Conservation (phyloP, 2,113 vertebrate species). For the Zeus faber region DNA sequence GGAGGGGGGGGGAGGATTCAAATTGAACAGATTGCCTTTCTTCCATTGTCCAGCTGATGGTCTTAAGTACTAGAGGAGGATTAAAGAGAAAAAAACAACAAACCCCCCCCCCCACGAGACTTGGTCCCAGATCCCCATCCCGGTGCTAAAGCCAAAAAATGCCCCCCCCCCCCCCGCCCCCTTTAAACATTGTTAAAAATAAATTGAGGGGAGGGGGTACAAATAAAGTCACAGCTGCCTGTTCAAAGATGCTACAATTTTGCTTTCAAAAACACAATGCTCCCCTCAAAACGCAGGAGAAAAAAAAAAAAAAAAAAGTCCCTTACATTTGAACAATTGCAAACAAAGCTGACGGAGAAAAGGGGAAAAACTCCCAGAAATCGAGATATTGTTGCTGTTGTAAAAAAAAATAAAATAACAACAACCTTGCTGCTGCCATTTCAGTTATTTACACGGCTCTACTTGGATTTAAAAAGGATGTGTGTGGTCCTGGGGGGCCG, state of each 20-base stretch:
- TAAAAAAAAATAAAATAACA: too few relatives aligned
- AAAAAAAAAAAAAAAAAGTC: constrained; percentile 11
- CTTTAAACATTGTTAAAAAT: constrained; percentile 34
- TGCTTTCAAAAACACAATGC: constrained; percentile 46
- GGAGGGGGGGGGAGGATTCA: too few relatives aligned
- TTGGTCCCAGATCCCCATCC: constrained; percentile 16
- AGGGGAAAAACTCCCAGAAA: background rate
- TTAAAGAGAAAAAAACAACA: constrained; percentile 21
- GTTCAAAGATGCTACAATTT: constrained; percentile 74
- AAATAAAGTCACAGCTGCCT: constrained; percentile 67
- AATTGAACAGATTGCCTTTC: background rate
- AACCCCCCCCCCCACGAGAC: constrained; percentile 36
- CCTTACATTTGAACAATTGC: constrained; percentile 14
- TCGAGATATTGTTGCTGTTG: background rate
- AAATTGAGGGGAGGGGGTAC: constrained; percentile 17
- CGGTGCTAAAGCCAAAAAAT: constrained; percentile 33
- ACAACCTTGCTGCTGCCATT: background rate
- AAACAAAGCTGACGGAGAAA: constrained; percentile 6
- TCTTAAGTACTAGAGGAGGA: constrained; percentile 44
- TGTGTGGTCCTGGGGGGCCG: background rate
- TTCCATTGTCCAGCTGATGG: background rate
- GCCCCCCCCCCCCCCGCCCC: constrained; percentile 9
- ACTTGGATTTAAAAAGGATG: too few relatives aligned
- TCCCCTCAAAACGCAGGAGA: too few relatives aligned
- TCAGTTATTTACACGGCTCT: too few relatives aligned